Conservation (phyloP, 2,113 vertebrate species). For the Saccopteryx bilineata region DNA sequence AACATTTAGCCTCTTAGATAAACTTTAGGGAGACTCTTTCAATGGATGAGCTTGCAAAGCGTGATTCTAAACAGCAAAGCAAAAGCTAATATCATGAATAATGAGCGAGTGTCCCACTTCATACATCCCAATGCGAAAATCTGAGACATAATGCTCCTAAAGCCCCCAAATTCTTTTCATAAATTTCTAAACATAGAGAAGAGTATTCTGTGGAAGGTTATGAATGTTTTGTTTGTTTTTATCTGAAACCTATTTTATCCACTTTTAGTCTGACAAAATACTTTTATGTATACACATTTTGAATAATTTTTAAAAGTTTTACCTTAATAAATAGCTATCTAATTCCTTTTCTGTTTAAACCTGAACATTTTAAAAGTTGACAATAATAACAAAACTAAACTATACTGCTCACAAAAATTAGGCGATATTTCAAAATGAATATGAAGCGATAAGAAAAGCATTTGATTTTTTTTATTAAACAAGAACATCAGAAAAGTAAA, state of each 20-base stretch:
- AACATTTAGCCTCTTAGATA: constrained; percentile 54
- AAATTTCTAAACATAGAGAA: neutral
- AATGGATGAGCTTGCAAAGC: neutral
- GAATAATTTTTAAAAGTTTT: neutral
- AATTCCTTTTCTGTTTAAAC: neutral
- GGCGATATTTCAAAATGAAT: too few species aligned
- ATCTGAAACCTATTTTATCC: neutral
- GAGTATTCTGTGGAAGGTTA: neutral
- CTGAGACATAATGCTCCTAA: neutral
- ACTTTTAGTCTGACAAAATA: neutral
- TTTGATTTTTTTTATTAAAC: too few species aligned
- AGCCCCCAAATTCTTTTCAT: neutral
- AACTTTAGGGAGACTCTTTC: neutral
- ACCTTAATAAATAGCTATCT: neutral
- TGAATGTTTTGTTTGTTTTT: neutral
- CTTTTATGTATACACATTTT: neutral
- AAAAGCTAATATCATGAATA: neutral
- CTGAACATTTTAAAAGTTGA: neutral
- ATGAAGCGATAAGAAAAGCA: too few species aligned
- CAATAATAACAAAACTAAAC: neutral
- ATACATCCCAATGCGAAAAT: neutral
- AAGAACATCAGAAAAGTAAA: too few species aligned
- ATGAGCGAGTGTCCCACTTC: neutral
- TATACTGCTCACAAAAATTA: too few species aligned
- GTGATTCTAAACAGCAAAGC: constrained; percentile 13